Evolutionary conservation across 2,797 vertebrate genomes (phyloP), one percentile per base, ranked within the genome.

Genomic region (Macropodus opercularis): DNA sequence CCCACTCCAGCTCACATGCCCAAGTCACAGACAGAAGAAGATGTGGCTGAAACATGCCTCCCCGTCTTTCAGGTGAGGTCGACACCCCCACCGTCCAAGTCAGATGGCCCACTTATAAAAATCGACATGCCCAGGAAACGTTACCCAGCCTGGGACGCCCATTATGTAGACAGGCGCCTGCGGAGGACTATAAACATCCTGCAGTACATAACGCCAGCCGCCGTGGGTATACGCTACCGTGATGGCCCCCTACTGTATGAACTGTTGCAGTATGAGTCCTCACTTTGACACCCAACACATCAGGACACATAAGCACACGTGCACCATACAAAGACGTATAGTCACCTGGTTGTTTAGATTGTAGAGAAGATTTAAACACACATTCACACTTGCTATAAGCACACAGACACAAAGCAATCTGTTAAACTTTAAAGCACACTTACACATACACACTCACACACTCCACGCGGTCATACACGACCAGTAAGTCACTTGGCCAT

Each of bases 131-230:
- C 97, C 71, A 94, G 97, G 88, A 99, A 99, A 80, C 93, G 95
- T 49, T 99, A 99, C 72, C 97, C 97, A 2, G 97, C 97, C 35
- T 99, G 97, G 97, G 97, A 99, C 61, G 97, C 97, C 32, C 97
- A 99, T 91, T 98, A 97, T 81, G 97, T 99, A 85, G 97, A 99
- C 94, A 91, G 97, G 85, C 94, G 97, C 59, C 94, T 99, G 85
- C 95, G 97, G 85, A 97, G 97, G 92, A 98, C 97, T 91, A 98
- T 99, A 91, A 98, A 98, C 93, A 96, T 98, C 87, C 93, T 99
- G 85, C 97, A 99, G 90, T 98, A 98, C 71, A 93, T 98, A 84
- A 97, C 96, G 51, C 97, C 97, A 40, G 94, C 94, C 0, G 95
- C 97, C 11, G 96, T 96, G 87, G 97, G 97, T 83, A 98, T 98